These are phyloP conservation scores for Acronicta aceris DNA, from an alignment of 2,888 invertebrate genomes.

Conservation along the genomic window DNA sequence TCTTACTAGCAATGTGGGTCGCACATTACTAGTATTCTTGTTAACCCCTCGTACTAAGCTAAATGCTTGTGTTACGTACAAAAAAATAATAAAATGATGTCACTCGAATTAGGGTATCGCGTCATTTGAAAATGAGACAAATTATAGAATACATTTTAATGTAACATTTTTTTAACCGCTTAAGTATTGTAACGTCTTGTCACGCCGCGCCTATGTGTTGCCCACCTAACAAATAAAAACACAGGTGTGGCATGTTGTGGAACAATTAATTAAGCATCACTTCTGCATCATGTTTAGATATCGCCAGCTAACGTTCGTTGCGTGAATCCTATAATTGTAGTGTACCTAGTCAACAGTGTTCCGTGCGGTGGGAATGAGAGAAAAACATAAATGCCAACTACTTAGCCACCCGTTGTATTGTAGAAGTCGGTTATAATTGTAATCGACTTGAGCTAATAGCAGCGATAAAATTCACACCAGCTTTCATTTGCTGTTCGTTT, in stretches of 20 bases:
- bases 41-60: no score
- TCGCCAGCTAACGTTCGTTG: constrained; percentile 31
- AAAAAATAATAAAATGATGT: no score
- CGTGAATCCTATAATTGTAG: constrained; percentile 44
- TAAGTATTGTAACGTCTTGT: constrained; percentile 4
- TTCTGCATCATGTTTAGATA: constrained; percentile 45
- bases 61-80: no score
- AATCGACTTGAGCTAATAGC: constrained; percentile 18
- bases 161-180: not conserved
- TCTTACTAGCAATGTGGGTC: no score
- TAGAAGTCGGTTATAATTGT: constrained; percentile 27
- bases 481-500: constrained; percentile 21
- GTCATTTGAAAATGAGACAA: no score
- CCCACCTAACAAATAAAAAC: constrained; percentile 30
- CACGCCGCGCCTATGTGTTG: constrained; percentile 9
- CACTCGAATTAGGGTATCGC: no score
- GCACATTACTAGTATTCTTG: no score
- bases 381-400: constrained; percentile 40
- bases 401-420: constrained; percentile 39
- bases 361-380: constrained; percentile 17
- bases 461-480: constrained; percentile 22
- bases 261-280: constrained; percentile 59
- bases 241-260: constrained; percentile 45
- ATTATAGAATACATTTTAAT: no score
- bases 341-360: constrained; percentile 9